Base-by-base conservation (phyloP, 2,113 vertebrate species). In the Chamaetylas fuelleborni region DNA sequence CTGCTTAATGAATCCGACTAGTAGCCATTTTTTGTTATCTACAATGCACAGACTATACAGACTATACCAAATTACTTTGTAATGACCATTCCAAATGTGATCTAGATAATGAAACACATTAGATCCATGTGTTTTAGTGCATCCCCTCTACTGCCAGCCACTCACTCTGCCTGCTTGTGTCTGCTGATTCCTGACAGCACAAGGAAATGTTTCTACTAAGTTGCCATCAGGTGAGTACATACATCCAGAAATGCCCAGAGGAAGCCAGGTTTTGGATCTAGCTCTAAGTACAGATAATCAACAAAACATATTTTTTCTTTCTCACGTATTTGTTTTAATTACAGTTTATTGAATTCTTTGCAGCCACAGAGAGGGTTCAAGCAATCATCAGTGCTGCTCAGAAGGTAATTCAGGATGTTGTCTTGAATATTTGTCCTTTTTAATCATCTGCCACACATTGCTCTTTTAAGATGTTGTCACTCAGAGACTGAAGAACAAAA, bases 381-480 rank as follows among this genome's bases (percentile, higher is more conserved):
- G 78, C 36, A 88, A 87, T 81, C 86, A 92, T 33, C 47, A 38
- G 64, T 7, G 56, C 56, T 62, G 80, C 69, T 96, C 60, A 58
- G 81, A 62, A 95, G 95, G 78, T 58, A 93, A 90, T 81, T 90
- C 91, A 91, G 80, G 85, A 86, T 69, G 57, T 50, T 16, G 25
- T 51, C 84, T 95, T 33, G 78, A 93, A 85, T 82, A 86, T 79
- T 84, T 79, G 85, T 83, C 69, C 94, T 96, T 95, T 89, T 78
- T 91, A 94, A 93, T 95, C 81, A 92, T 56, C 64, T 90, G 80
- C 57, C 77, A 91, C 29, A 54, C 17, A 25, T 48, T 64, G 79
- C 58, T 94, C 82, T 93, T 97, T 93, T 77, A 93, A 80, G 67
- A 84, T 71, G 45, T 64, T 95, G 95, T 88, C 92, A 95, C 76